These are phyloP conservation scores for Sitta carolinensis DNA, from an alignment of 2,797 vertebrate genomes.

Conservation along the genomic window DNA sequence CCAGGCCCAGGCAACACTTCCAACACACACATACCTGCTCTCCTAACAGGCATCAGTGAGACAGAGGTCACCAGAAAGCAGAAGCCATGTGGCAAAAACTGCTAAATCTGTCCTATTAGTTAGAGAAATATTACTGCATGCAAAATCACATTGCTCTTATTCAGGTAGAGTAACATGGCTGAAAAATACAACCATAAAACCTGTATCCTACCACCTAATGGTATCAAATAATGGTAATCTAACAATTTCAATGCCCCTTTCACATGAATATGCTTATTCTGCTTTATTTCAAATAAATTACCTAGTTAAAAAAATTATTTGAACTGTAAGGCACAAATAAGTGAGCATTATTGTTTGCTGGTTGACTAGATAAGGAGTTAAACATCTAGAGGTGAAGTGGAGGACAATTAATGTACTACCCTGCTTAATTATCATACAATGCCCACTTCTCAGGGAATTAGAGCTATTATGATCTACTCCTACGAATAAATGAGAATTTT, in stretches of 20 bases:
- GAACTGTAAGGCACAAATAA: conserved; percentile 65
- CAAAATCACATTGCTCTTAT: not conserved
- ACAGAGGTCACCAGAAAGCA: not conserved
- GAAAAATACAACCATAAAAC: not conserved
- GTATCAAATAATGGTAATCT: conserved; percentile 5
- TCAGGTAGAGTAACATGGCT: not conserved
- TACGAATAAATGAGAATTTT: conserved; percentile 71
- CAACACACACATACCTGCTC: not conserved
- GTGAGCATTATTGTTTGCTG: conserved; percentile 55
- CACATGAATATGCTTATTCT: not conserved
- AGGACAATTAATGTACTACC: conserved; percentile 70
- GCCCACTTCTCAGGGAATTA: conserved; percentile 73
- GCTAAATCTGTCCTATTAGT: not conserved
- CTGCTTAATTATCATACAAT: conserved; percentile 72
- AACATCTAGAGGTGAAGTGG: conserved; percentile 75
- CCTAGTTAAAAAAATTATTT: conserved; percentile 44
- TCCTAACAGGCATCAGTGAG: not conserved
- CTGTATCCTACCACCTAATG: not conserved
- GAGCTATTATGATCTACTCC: conserved; percentile 62
- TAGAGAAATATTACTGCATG: not conserved
- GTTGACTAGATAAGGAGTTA: conserved; percentile 72
- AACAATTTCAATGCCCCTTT: conserved; percentile 26
- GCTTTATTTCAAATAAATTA: conserved; percentile 65
- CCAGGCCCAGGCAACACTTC: not conserved
- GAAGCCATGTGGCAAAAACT: not conserved